Conservation (phyloP, 2,797 vertebrate genomes). For the Sebastes steindachneri region DNA sequence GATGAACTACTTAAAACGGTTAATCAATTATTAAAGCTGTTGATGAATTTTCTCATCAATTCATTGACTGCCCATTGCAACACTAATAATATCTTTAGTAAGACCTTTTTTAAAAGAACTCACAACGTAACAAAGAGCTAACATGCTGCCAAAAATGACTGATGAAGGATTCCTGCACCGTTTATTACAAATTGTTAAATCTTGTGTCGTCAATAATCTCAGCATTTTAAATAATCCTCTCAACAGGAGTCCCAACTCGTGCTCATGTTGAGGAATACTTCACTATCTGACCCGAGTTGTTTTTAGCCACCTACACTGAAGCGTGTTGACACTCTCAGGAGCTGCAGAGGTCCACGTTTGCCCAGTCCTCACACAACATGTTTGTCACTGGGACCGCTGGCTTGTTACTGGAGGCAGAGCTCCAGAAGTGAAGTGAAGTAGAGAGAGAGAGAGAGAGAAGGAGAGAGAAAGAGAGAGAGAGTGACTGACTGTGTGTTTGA, state of each 20-base stretch:
- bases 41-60: not conserved
- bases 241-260: not conserved
- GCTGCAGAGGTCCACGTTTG: constrained; percentile 41
- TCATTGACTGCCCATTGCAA: not conserved
- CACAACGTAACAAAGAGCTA: not conserved
- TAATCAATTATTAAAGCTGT: not conserved
- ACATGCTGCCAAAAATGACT: not conserved
- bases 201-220: not conserved
- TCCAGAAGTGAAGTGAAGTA: constrained; percentile 55
- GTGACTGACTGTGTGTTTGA: constrained; percentile 25
- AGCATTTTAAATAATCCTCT: not conserved
- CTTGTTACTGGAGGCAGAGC: constrained; percentile 51
- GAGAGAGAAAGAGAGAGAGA: not conserved
- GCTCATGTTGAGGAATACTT: not conserved
- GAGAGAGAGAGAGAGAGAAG: not conserved
- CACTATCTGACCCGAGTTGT: not conserved
- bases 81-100: not conserved
- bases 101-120: not conserved
- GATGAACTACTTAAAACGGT: not conserved
- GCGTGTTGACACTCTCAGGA: constrained; percentile 20
- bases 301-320: not conserved
- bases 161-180: not conserved
- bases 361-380: constrained; percentile 52
- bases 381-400: constrained; percentile 53
- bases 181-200: not conserved